A percentile compares a stretch with the other conserved stretches of the same genome.
These are phyloP conservation scores for Drosophila tripunctata DNA, from an alignment of 2,888 invertebrate genomes.

Conservation along the genomic window DNA sequence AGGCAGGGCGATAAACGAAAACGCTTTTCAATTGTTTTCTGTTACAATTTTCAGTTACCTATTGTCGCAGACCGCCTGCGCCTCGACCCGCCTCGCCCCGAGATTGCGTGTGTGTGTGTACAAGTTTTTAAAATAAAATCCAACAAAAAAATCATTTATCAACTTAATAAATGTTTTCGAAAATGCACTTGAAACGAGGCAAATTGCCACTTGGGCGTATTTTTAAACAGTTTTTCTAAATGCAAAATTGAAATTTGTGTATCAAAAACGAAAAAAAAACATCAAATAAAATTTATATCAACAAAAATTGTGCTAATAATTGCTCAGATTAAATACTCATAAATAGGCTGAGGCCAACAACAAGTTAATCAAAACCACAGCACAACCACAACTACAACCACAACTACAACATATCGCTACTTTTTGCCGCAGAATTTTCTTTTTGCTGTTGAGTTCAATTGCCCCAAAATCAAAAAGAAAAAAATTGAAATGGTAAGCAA, in stretches of 20 bases:
- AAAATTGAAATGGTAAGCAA: conserved; percentile 43
- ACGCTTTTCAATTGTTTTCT: conserved; percentile 10
- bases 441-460: conserved; percentile 40
- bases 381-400: conserved; percentile 9
- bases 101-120: conserved; percentile 8
- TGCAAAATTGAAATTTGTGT: conserved; percentile 16
- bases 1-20: background rate
- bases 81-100: conserved; percentile 23
- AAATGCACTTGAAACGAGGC: conserved; percentile 20
- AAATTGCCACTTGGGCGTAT: conserved; percentile 29
- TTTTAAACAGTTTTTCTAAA: conserved; percentile 53
- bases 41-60: conserved; percentile 53
- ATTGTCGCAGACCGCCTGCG: conserved; percentile 58
- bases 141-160: conserved; percentile 33
- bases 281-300: conserved; percentile 4
- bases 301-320: conserved; percentile 39
- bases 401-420: conserved; percentile 47
- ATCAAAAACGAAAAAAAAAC: conserved; percentile 7
- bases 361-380: conserved; percentile 20
- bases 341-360: conserved; percentile 43
- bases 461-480: conserved; percentile 14
- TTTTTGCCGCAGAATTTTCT: conserved; percentile 7
- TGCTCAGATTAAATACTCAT: conserved; percentile 45
- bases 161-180: conserved; percentile 33
- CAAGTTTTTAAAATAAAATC: conserved; percentile 1